Conservation (phyloP, 1,140 invertebrate genomes). For the Kradibia gibbosae region DNA sequence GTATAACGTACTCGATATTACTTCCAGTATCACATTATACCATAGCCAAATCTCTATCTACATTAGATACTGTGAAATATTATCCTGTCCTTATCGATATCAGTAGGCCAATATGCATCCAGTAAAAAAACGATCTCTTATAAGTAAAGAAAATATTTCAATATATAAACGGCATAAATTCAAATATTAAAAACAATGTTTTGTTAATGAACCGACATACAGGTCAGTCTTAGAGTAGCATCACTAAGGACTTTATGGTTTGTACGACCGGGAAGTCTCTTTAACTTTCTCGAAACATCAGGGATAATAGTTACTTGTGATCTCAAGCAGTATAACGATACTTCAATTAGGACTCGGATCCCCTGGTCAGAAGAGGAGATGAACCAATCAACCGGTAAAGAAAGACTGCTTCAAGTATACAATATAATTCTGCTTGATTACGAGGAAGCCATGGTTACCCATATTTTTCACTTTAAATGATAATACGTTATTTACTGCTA, state of each 20-base stretch:
- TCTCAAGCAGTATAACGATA: conserved; percentile 27
- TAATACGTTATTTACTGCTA: no score
- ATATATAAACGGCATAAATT: not conserved
- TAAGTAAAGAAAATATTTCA: not conserved
- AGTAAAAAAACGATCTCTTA: not conserved
- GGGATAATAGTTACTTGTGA: conserved; percentile 34
- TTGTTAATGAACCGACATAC: conserved; percentile 26
- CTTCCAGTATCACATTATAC: no score
- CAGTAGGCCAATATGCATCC: no score
- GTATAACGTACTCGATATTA: no score
- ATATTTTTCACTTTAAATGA: no score
- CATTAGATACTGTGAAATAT: no score
- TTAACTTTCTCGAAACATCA: conserved; percentile 28
- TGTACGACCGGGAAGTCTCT: conserved; percentile 18
- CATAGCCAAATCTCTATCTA: no score
- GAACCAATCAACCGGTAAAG: conserved; percentile 18
- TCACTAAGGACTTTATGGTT: conserved; percentile 20
- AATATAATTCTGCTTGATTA: no score
- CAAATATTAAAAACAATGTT: conserved; percentile 14
- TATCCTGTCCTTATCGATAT: no score
- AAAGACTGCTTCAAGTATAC: no score
- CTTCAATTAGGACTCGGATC: conserved; percentile 41
- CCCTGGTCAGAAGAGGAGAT: conserved; percentile 12
- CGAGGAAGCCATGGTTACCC: no score
- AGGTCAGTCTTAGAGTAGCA: not conserved